Evolutionary conservation across 2,797 vertebrate species (phyloP).

Genomic region (Galaxias olidus): DNA sequence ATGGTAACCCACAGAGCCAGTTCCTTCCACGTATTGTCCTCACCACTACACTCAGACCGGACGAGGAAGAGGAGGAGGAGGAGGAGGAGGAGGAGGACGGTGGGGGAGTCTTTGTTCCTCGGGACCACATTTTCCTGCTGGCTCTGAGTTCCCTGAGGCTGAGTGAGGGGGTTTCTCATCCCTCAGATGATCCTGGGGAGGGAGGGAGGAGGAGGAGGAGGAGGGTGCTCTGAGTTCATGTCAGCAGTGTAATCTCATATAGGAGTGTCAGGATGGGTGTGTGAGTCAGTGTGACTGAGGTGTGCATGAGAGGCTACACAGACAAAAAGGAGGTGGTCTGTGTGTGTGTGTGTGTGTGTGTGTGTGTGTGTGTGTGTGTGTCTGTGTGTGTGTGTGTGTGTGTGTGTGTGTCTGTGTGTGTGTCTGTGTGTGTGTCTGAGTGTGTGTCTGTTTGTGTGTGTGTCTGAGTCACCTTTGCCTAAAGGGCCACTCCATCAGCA

Average conservation of each 20-base stretch:
- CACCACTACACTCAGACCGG: constrained; percentile 4
- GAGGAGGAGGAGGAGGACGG: too few species aligned
- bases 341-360: constrained; percentile 12
- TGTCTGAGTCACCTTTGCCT: constrained; percentile 52
- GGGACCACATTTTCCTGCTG: constrained; percentile 20
- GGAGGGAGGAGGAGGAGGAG: too few species aligned
- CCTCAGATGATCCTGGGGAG: constrained; percentile 1
- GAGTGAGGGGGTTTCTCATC: constrained; percentile 12
- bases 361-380: constrained; percentile 6
- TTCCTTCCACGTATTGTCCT: constrained; percentile 52
- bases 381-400: constrained; percentile 11
- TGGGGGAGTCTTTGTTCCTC: constrained; percentile 26
- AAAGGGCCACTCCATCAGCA: constrained; percentile 33
- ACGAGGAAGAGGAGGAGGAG: too few species aligned
- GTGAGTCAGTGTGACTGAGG: neutral
- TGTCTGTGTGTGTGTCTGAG: constrained; percentile 17
- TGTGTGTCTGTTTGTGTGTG: constrained; percentile 14
- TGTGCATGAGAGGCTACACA: too few species aligned
- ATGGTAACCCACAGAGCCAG: too few species aligned
- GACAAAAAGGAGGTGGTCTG: too few species aligned
- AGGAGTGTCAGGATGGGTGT: neutral
- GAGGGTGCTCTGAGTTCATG: constrained; percentile 10
- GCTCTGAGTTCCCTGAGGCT: constrained; percentile 14
- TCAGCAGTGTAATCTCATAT: constrained; percentile 14
- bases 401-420: constrained; percentile 19